Evolutionary conservation across 2,888 invertebrate genomes (phyloP).

Genomic region (Rambutsinella grinnellia): DNA sequence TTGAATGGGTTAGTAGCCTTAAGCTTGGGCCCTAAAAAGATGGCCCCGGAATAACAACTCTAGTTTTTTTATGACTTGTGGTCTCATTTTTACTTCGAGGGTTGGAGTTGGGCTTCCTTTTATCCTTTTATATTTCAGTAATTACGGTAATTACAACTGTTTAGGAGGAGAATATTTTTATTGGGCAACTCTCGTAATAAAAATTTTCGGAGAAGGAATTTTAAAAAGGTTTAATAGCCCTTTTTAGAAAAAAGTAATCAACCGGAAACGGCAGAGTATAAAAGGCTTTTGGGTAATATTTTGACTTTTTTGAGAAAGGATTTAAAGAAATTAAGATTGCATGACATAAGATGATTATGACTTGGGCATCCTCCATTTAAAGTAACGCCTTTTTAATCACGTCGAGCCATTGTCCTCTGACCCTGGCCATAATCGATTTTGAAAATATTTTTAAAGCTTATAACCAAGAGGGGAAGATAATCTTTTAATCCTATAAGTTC

Average conservation of each 20-base stretch:
- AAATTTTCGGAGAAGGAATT: neutral
- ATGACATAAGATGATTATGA: constrained; percentile 45
- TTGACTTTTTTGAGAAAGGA: neutral
- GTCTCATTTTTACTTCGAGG: neutral
- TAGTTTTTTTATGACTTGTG: neutral
- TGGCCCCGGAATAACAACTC: too few relatives aligned
- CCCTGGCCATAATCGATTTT: constrained; percentile 22
- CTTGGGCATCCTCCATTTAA: too few relatives aligned
- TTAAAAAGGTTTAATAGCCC: neutral
- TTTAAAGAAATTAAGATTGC: neutral
- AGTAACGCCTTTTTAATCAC: too few relatives aligned
- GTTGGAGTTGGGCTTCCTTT: neutral
- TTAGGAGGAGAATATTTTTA: constrained; percentile 48
- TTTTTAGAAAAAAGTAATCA: neutral
- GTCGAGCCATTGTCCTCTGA: too few relatives aligned
- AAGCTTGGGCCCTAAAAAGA: too few relatives aligned
- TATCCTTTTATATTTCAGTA: constrained; percentile 18
- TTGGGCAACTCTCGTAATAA: constrained; percentile 22
- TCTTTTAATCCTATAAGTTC: constrained; percentile 52
- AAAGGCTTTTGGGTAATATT: neutral
- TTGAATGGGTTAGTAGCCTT: too few relatives aligned
- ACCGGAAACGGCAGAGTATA: neutral
- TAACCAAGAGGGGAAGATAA: too few relatives aligned
- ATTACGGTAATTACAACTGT: constrained; percentile 56
- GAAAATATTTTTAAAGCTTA: too few relatives aligned